A percentile compares a stretch with the other conserved stretches of the same genome.
Conservation (phyloP, 2,113 vertebrate genomes). For the Macquaria australasica region DNA sequence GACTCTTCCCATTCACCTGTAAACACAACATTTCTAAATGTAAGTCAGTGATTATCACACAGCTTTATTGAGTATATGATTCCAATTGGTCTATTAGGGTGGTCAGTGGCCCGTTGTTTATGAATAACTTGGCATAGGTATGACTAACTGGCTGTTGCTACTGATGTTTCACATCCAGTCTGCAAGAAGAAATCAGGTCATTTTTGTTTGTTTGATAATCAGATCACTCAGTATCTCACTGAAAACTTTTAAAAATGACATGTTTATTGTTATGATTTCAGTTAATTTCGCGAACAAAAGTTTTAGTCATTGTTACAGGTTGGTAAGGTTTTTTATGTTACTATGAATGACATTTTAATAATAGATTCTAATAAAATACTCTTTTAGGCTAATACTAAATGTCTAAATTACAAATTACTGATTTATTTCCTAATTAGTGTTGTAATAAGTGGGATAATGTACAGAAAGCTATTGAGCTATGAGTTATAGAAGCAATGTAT, state of each 20-base stretch:
- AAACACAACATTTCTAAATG: constrained; percentile 6
- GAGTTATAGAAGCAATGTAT: background rate
- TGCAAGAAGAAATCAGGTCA: background rate
- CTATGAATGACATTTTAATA: background rate
- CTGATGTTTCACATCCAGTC: background rate
- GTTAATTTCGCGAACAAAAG: background rate
- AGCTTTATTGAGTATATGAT: background rate
- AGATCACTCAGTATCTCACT: background rate
- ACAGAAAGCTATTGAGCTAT: background rate
- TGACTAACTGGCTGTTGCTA: background rate
- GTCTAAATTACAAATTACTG: background rate
- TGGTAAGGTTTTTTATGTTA: background rate
- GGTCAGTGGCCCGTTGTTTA: background rate
- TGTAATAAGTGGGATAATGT: background rate
- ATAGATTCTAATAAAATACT: background rate
- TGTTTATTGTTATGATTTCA: background rate
- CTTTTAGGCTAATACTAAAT: background rate
- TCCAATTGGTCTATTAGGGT: background rate
- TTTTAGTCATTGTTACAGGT: background rate
- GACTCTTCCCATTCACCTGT: background rate
- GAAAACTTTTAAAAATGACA: background rate
- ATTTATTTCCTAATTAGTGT: background rate
- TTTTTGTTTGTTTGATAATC: background rate
- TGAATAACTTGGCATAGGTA: background rate
- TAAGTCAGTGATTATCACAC: background rate